A percentile compares a stretch with the other conserved stretches of the same genome.
phyloP scores from a whole-genome alignment of 2,888 invertebrate species.

The Hirtodrosophila alboralis region DNA sequence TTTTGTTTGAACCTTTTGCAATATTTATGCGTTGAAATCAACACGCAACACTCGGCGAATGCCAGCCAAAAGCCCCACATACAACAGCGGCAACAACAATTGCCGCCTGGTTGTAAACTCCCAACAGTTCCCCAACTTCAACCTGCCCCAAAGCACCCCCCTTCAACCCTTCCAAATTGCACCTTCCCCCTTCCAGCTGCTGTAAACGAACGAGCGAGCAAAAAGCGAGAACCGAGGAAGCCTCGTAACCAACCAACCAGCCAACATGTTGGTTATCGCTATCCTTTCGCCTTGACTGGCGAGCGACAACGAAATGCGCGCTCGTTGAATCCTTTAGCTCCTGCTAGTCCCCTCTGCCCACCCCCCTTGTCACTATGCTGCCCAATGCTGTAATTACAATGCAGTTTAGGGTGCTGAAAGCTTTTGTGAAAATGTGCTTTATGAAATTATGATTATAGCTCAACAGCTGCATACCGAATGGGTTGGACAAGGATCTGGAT shows the following conservation, averaged over 20 bases:
- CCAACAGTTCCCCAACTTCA: neutral
- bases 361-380: neutral
- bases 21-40: conserved; percentile 79
- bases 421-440: conserved; percentile 81
- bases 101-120: conserved; percentile 34
- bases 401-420: conserved; percentile 81
- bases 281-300: conserved; percentile 75
- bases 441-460: conserved; percentile 82
- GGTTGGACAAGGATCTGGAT: conserved; percentile 9
- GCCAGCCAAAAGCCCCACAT: conserved; percentile 36
- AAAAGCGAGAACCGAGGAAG: conserved; percentile 12
- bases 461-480: conserved; percentile 71
- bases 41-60: conserved; percentile 70
- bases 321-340: conserved; percentile 49
- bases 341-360: neutral
- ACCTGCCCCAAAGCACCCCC: too few relatives aligned
- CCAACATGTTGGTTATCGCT: conserved; percentile 70
- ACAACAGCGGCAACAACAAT: conserved; percentile 39
- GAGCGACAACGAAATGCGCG: conserved; percentile 60
- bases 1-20: conserved; percentile 77
- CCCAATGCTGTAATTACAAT: conserved; percentile 71
- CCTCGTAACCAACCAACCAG: conserved; percentile 43
- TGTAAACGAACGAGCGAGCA: conserved; percentile 8
- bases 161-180: neutral
- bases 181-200: neutral